phyloP scores from a whole-genome alignment of 2,113 vertebrate genomes.

The Oriolus oriolus region DNA sequence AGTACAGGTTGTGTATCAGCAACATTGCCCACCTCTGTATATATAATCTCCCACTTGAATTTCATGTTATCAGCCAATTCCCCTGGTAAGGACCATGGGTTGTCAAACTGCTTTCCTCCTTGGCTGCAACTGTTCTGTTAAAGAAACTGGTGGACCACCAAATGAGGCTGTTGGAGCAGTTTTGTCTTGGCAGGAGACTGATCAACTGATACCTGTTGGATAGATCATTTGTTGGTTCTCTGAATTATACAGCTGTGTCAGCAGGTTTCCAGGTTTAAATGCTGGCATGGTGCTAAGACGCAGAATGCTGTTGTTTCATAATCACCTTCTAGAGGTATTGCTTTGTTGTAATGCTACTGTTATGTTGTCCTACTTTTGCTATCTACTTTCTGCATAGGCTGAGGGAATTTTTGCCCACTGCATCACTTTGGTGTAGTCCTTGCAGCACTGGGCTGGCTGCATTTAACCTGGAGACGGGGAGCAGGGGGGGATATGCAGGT shows the following conservation, averaged over 20 bases:
- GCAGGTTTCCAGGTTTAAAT: conserved; percentile 9
- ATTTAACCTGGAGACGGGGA: background rate
- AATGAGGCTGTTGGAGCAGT: background rate
- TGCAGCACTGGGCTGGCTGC: background rate
- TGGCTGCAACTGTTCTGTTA: background rate
- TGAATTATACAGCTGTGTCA: conserved; percentile 9
- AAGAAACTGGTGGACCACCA: background rate
- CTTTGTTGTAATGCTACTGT: conserved; percentile 21
- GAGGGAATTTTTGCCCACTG: background rate
- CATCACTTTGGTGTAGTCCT: background rate
- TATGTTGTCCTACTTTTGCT: conserved; percentile 44
- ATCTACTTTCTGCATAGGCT: conserved; percentile 7
- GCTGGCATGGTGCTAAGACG: background rate
- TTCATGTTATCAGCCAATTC: background rate
- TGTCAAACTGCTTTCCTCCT: background rate
- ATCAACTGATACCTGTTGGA: background rate
- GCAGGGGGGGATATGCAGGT: background rate
- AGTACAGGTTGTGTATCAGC: background rate
- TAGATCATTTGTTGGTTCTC: background rate
- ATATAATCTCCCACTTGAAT: background rate
- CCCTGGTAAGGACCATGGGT: background rate
- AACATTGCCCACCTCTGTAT: background rate
- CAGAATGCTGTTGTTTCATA: conserved; percentile 33
- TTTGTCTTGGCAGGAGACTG: background rate
- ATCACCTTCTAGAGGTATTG: conserved; percentile 13